Conservation (phyloP, 2,797 vertebrate genomes). For the Pelobates cultripes region DNA sequence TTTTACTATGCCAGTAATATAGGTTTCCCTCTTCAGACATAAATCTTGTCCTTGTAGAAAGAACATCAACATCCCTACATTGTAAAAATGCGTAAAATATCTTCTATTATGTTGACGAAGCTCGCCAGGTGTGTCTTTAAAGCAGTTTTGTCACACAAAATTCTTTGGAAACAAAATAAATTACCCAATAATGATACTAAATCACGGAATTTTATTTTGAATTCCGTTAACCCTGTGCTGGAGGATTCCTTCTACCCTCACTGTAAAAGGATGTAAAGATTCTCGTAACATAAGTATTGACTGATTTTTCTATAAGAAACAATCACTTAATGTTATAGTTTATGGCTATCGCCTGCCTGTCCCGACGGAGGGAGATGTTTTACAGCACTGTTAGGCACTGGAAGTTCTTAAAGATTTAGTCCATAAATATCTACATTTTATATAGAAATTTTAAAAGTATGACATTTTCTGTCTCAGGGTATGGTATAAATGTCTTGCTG, state of each 20-base stretch:
- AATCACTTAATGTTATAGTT: slow-evolving; percentile 30
- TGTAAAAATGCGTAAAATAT: slow-evolving; percentile 52
- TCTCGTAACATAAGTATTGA: slow-evolving; percentile 8
- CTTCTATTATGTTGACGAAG: slow-evolving; percentile 35
- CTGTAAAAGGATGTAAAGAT: background rate
- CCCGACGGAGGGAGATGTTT: background rate
- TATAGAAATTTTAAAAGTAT: too few species aligned
- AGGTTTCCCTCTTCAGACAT: slow-evolving; percentile 60
- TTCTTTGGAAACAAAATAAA: slow-evolving; percentile 15
- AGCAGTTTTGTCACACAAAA: background rate
- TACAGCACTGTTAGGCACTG: background rate
- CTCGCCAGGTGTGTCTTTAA: slow-evolving; percentile 40
- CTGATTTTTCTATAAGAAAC: slow-evolving; percentile 23
- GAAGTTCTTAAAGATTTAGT: background rate
- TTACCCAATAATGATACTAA: background rate
- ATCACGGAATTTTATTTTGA: background rate
- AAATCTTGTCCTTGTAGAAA: slow-evolving; percentile 55
- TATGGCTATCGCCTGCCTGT: background rate
- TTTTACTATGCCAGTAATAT: slow-evolving; percentile 57
- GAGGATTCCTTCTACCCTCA: background rate
- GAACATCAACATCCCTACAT: slow-evolving; percentile 56
- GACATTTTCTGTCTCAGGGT: too few species aligned
- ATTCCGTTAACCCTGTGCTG: slow-evolving; percentile 21
- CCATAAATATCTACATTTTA: too few species aligned
- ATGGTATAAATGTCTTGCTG: too few species aligned